Evolutionary conservation across 2,113 vertebrate genomes (phyloP).

Genomic region (cat (Felis catus)): DNA sequence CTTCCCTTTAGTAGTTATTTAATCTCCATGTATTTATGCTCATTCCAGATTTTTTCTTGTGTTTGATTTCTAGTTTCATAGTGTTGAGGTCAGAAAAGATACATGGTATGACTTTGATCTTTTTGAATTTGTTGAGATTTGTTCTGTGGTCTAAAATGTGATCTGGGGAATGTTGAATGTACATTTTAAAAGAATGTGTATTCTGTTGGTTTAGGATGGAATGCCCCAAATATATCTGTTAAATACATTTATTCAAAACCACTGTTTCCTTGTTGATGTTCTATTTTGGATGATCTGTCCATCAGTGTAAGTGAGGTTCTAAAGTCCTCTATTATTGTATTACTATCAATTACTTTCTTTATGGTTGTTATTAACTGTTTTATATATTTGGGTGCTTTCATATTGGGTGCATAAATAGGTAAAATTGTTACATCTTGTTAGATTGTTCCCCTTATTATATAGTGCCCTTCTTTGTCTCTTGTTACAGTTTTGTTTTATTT

Average conservation of each 20-base stretch:
- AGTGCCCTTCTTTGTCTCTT: neutral
- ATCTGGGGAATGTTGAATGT: neutral
- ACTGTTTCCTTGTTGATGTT: neutral
- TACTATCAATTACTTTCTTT: neutral
- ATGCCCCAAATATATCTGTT: neutral
- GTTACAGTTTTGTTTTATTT: neutral
- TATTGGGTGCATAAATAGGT: neutral
- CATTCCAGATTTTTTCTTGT: neutral
- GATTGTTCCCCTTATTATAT: neutral
- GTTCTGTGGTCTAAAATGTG: neutral
- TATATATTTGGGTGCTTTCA: neutral
- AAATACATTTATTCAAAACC: neutral
- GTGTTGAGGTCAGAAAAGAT: neutral
- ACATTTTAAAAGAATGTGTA: neutral
- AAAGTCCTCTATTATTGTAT: neutral
- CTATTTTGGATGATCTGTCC: neutral
- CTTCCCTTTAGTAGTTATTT: neutral
- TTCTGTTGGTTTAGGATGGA: neutral
- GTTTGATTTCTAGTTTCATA: neutral
- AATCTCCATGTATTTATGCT: neutral
- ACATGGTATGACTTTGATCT: neutral
- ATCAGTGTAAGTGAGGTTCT: neutral
- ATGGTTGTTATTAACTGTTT: neutral
- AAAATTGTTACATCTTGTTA: neutral
- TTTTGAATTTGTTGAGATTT: neutral